A percentile compares a stretch with the other conserved stretches of the same genome.
phyloP scores from a whole-genome alignment of 2,888 invertebrate species.

The Melipona beecheii region DNA sequence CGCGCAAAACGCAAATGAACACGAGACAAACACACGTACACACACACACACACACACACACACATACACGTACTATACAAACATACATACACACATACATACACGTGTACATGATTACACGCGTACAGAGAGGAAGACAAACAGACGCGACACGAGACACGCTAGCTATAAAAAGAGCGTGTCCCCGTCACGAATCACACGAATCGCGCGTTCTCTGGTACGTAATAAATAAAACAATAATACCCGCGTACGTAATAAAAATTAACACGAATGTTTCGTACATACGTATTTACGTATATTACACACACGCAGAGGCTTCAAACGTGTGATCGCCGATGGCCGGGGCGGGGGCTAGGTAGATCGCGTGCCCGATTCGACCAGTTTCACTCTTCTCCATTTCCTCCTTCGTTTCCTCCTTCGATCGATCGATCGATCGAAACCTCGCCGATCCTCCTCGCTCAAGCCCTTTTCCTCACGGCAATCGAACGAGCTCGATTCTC shows the following conservation, averaged over 20 bases:
- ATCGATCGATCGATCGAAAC: slow-evolving; percentile 59
- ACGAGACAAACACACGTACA: slow-evolving; percentile 3
- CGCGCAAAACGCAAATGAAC: slow-evolving; percentile 63
- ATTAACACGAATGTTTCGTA: not conserved
- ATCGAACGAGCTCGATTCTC: slow-evolving; percentile 9
- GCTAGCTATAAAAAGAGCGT: not conserved
- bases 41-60: slow-evolving; percentile 13
- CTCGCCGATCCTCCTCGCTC: slow-evolving; percentile 57
- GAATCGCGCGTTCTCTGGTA: not conserved
- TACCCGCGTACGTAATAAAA: not conserved
- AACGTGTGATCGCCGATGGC: slow-evolving; percentile 60
- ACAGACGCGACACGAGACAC: not conserved
- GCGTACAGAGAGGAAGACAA: not conserved
- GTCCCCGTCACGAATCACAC: not conserved
- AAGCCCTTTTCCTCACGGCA: slow-evolving; percentile 48
- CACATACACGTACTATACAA: too few species aligned
- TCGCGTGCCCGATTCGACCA: slow-evolving; percentile 57
- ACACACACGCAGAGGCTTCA: slow-evolving; percentile 62
- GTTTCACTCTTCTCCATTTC: slow-evolving; percentile 39
- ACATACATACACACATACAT: not conserved
- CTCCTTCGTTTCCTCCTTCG: slow-evolving; percentile 39
- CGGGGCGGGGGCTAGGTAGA: slow-evolving; percentile 54
- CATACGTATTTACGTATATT: not conserved
- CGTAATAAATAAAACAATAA: too few species aligned
- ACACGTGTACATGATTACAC: slow-evolving; percentile 20